Evolutionary conservation across 2,797 vertebrate species (phyloP).

Genomic region (Scomberomorus guttatus): DNA sequence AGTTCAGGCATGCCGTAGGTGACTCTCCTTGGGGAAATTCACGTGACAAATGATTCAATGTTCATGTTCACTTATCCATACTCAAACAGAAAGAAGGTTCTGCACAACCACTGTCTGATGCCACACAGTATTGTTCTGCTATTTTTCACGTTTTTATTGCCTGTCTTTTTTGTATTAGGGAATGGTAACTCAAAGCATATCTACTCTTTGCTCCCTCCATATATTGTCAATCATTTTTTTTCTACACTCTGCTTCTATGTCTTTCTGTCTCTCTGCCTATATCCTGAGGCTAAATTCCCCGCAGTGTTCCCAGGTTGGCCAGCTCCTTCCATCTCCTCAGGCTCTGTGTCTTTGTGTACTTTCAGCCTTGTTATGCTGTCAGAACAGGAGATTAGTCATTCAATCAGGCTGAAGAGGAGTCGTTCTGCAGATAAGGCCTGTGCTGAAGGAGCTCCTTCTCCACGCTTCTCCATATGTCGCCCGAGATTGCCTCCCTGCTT

Average conservation of each 20-base stretch:
- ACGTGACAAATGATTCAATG: conserved; percentile 64
- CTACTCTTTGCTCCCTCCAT: conserved; percentile 15
- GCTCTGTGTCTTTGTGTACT: conserved; percentile 73
- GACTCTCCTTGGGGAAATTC: conserved; percentile 76
- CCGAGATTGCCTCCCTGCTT: conserved; percentile 72
- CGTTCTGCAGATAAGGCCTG: conserved; percentile 78
- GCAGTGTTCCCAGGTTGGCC: conserved; percentile 57
- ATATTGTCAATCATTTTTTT: conserved; percentile 40
- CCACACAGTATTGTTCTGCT: conserved; percentile 1
- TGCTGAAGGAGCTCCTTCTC: conserved; percentile 78
- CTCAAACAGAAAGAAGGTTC: conserved; percentile 22
- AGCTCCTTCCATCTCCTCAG: conserved; percentile 57
- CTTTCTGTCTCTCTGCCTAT: conserved; percentile 23
- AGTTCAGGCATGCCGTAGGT: conserved; percentile 69
- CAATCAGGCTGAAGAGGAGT: conserved; percentile 82
- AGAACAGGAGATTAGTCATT: conserved; percentile 84
- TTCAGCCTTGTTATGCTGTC: conserved; percentile 79
- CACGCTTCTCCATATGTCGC: conserved; percentile 72
- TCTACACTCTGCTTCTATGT: neutral
- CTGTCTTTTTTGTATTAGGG: neutral
- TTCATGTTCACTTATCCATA: conserved; percentile 61
- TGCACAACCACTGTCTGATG: conserved; percentile 9
- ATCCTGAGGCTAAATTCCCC: conserved; percentile 62
- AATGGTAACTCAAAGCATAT: conserved; percentile 11
- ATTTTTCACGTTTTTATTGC: neutral